Base-by-base conservation (phyloP, 2,113 vertebrate genomes). In the Takifugu bimaculatus region DNA sequence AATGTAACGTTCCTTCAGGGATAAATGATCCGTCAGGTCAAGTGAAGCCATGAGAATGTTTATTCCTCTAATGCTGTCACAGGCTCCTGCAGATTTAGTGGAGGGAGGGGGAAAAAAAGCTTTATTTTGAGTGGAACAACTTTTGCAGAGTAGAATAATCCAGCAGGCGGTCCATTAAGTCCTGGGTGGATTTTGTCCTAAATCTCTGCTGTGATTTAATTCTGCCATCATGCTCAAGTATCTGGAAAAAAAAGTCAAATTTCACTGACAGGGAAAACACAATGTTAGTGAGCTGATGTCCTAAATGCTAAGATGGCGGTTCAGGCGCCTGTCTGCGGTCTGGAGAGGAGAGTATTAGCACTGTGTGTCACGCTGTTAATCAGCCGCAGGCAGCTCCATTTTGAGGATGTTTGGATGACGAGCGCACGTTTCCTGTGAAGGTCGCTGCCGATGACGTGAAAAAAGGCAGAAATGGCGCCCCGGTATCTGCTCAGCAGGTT, bases 371-470 rank as follows among this genome's bases (percentile, higher is more conserved):
- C 20, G 20, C 20, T 20, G 20, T 20, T 20, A 20, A 51, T 14
- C 7, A 42, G 51, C 60, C 76, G 67, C 57, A 62, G 59, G 29
- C 42, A 68, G 64, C 54, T 75, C 70, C 15, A 15, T 69, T 78
- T 43, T 62, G 63, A 79, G 70, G 66, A 82, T 75, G 75, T 84
- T 79, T 77, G 62, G 75, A 82, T 60, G 50, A 77, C 65, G 65
- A 63, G 65, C 58, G 69, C 13, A 62, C 54, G 45, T 63, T 79
- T 84, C 79, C 77, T 78, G 68, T 78, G 49, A 53, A 6, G 3
- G 54, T 54, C 28, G 12, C 65, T 70, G 73, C 75, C 75, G 72
- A 54, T 50, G 54, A 49, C 61, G 54, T 61, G 26, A 20, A 61
- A 45, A 27, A 51, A 60, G 26, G 9, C 51, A 53, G 39, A 68